Evolutionary conservation across 2,113 vertebrate species (phyloP).

Genomic region (Sterna hirundo): DNA sequence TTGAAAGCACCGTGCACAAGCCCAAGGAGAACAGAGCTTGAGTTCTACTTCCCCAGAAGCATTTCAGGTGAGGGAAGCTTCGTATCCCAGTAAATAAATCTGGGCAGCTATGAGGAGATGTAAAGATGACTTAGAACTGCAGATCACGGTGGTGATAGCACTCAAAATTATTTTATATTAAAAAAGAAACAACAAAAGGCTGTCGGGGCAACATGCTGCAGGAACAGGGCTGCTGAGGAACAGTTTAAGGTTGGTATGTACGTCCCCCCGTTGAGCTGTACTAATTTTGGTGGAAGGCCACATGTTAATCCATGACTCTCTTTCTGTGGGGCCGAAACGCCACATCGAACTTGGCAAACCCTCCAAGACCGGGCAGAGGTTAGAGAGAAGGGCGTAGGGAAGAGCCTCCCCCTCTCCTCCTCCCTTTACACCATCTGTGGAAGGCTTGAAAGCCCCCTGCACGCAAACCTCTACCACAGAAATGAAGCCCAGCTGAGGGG

Average conservation of each 20-base stretch:
- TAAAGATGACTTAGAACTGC: background rate
- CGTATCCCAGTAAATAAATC: background rate
- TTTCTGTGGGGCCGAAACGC: background rate
- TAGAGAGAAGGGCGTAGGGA: background rate
- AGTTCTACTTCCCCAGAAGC: background rate
- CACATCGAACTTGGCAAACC: background rate
- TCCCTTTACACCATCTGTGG: background rate
- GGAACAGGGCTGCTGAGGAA: background rate
- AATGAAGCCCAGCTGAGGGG: accelerated
- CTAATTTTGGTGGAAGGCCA: background rate
- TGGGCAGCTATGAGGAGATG: background rate
- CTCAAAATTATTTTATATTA: background rate
- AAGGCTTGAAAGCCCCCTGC: background rate
- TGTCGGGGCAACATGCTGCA: background rate
- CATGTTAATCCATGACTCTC: background rate
- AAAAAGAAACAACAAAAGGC: background rate
- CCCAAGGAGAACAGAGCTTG: background rate
- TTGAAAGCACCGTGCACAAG: background rate
- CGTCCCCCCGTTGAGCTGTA: background rate
- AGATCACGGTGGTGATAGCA: accelerated
- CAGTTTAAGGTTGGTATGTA: background rate
- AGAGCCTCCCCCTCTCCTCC: background rate
- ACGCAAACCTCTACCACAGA: background rate
- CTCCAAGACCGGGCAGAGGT: background rate
- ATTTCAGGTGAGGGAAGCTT: background rate